phyloP scores from a whole-genome alignment of 2,888 invertebrate species.

The Coronaproctus castanopsis region DNA sequence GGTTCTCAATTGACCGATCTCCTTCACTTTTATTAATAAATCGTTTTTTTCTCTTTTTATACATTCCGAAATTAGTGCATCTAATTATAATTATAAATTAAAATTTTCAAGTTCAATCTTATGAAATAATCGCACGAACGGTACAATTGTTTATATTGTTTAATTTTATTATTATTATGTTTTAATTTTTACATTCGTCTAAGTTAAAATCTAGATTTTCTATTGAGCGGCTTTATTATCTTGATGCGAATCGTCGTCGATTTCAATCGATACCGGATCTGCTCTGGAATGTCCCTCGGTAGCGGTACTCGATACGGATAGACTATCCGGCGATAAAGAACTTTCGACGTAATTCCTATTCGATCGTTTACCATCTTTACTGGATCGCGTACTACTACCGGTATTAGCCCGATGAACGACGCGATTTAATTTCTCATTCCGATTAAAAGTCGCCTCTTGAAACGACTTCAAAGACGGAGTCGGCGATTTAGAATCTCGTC shows the following conservation, averaged over 20 bases:
- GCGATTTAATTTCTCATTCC: neutral
- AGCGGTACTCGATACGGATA: conserved; percentile 9
- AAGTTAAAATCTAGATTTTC: no score
- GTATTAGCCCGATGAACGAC: neutral
- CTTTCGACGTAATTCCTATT: neutral
- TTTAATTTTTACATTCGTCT: no score
- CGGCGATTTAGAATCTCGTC: conserved; percentile 1
- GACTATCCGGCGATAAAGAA: conserved; percentile 10
- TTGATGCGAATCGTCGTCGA: conserved; percentile 3
- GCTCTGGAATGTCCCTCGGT: conserved; percentile 11
- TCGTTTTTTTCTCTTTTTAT: no score
- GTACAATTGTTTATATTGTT: no score
- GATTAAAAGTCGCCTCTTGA: conserved; percentile 4
- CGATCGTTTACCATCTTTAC: neutral
- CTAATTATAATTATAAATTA: no score
- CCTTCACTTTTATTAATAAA: no score
- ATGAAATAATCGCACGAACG: no score
- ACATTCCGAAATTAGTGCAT: no score
- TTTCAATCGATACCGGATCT: conserved; percentile 9
- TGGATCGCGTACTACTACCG: neutral
- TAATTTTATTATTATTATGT: no score
- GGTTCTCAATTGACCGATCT: no score
- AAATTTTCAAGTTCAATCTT: no score
- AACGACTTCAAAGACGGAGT: conserved; percentile 10
- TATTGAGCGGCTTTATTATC: no score